A percentile compares a stretch with the other conserved stretches of the same genome.
Conservation (phyloP, 2,797 vertebrate genomes). For the Anisognathus igniventris region DNA sequence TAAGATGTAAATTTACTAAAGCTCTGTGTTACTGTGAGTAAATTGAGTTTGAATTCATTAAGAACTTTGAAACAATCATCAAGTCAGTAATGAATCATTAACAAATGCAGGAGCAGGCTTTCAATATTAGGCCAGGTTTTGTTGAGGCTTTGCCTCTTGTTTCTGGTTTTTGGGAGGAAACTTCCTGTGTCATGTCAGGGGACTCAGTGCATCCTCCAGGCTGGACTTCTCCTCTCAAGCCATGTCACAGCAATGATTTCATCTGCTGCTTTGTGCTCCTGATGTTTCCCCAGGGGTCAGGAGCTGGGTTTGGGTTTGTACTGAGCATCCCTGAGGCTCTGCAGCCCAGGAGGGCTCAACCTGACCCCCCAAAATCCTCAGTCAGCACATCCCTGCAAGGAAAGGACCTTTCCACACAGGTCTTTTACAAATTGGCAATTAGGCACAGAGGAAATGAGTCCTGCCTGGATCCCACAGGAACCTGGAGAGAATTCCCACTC, state of each 20-base stretch:
- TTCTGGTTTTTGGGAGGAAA: background rate
- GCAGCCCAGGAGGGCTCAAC: background rate
- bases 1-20: background rate
- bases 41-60: slow-evolving; percentile 32
- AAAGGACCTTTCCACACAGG: background rate
- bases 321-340: background rate
- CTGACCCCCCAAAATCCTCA: background rate
- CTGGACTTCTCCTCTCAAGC: background rate
- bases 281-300: background rate
- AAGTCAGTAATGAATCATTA: background rate
- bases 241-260: rapidly evolving
- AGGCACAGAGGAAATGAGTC: background rate
- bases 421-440: background rate
- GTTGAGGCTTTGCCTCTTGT: background rate
- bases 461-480: background rate
- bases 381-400: rapidly evolving
- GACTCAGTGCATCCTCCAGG: background rate
- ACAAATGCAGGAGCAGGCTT: background rate
- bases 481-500: background rate
- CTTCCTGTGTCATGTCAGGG: rapidly evolving
- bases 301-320: background rate
- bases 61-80: background rate
- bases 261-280: background rate
- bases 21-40: background rate
- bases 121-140: background rate